phyloP scores from a whole-genome alignment of 2,888 invertebrate species.

The Pantelozetes paolii region DNA sequence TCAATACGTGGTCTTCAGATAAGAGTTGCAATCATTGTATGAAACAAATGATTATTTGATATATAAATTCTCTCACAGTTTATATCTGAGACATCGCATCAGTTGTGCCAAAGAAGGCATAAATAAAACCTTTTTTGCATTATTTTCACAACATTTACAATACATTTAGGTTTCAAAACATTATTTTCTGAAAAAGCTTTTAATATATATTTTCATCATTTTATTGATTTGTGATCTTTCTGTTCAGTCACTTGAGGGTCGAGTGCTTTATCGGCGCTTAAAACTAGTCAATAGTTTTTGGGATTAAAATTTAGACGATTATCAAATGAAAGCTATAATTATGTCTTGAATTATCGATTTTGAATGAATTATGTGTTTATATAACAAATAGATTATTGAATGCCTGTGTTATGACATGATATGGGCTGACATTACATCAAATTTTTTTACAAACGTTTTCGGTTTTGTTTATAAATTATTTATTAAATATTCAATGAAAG shows the following conservation, averaged over 20 bases:
- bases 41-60: slow-evolving; percentile 1
- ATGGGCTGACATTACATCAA: slow-evolving; percentile 1
- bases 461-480: slow-evolving; percentile 11
- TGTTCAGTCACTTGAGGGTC: neutral
- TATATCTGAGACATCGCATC: no score
- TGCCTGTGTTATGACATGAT: neutral
- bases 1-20: slow-evolving; percentile 31
- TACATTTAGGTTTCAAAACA: neutral
- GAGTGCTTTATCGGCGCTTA: neutral
- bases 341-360: slow-evolving; percentile 9
- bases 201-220: no score
- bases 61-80: no score
- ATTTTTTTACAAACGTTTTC: no score
- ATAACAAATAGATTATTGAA: slow-evolving; percentile 7
- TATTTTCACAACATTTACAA: neutral
- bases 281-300: neutral
- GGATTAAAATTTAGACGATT: neutral
- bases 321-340: neutral
- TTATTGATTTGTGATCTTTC: neutral
- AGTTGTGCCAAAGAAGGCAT: no score
- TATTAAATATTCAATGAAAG: no score
- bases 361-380: slow-evolving; percentile 1
- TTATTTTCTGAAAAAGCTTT: no score
- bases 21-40: slow-evolving; percentile 23
- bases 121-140: slow-evolving; percentile 1